These are phyloP conservation scores for Panopea generosa DNA, from an alignment of 2,888 invertebrate species.

Conservation along the genomic window DNA sequence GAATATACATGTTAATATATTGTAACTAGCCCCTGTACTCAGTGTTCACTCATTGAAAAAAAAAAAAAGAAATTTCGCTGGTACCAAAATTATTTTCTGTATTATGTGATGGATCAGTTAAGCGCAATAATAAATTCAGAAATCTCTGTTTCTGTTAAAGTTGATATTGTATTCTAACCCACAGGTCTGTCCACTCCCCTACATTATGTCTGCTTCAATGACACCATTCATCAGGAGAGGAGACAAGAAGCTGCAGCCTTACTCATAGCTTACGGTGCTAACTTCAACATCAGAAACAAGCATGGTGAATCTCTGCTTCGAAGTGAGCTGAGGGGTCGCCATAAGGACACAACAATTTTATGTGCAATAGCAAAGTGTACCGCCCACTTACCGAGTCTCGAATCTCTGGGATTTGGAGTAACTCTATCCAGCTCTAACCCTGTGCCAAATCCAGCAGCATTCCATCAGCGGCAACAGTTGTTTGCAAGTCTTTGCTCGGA, in stretches of 20 bases:
- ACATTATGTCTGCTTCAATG: slow-evolving; percentile 82
- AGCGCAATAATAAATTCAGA: too few species aligned
- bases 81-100: too few species aligned
- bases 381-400: slow-evolving; percentile 72
- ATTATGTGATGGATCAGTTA: too few species aligned
- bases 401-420: slow-evolving; percentile 61
- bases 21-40: too few species aligned
- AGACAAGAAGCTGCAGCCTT: slow-evolving; percentile 80
- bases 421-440: slow-evolving; percentile 42
- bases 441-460: slow-evolving; percentile 42
- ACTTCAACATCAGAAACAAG: slow-evolving; percentile 76
- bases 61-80: too few species aligned
- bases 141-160: too few species aligned
- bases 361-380: slow-evolving; percentile 78
- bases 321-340: slow-evolving; percentile 74
- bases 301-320: slow-evolving; percentile 76
- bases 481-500: slow-evolving; percentile 57
- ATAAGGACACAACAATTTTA: slow-evolving; percentile 64
- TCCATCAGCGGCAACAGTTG: slow-evolving; percentile 32
- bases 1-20: too few species aligned
- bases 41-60: too few species aligned
- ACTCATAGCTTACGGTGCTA: slow-evolving; percentile 82
- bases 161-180: too few species aligned
- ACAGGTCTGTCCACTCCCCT: slow-evolving; percentile 77
- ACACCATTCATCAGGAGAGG: slow-evolving; percentile 73